phyloP scores from a whole-genome alignment of 2,888 invertebrate genomes.

The Dicranocentrus wangi region DNA sequence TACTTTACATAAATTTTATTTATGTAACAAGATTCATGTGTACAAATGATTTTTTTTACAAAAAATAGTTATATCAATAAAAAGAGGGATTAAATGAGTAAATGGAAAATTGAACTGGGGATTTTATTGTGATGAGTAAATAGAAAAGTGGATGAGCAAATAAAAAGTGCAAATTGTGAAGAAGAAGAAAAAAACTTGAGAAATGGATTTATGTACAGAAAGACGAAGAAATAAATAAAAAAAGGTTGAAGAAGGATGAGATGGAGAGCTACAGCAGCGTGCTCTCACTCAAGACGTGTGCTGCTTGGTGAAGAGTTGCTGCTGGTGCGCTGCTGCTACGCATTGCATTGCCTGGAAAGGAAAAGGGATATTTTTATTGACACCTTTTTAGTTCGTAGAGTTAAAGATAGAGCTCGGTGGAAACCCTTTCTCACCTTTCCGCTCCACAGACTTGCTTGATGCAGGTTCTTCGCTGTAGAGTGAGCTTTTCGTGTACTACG shows the following conservation, averaged over 20 bases:
- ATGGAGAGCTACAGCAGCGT: constrained; percentile 38
- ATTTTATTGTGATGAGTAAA: too few species aligned
- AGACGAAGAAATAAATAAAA: neutral
- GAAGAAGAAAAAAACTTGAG: too few species aligned
- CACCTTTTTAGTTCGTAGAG: constrained; percentile 64
- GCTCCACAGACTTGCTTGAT: constrained; percentile 30
- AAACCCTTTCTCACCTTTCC: constrained; percentile 66
- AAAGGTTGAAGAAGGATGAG: neutral
- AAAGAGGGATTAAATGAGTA: too few species aligned
- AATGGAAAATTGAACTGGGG: too few species aligned
- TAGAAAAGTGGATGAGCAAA: constrained; percentile 11
- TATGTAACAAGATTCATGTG: too few species aligned
- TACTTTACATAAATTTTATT: too few species aligned
- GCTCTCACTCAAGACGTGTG: constrained; percentile 41
- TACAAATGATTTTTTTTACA: too few species aligned
- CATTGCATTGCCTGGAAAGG: constrained; percentile 32
- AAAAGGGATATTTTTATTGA: constrained; percentile 57
- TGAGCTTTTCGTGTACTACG: too few species aligned
- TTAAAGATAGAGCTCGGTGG: constrained; percentile 67
- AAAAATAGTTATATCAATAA: too few species aligned
- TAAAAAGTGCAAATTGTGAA: constrained; percentile 24
- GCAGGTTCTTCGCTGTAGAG: too few species aligned
- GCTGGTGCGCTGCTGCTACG: constrained; percentile 11
- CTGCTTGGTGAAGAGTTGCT: constrained; percentile 19
- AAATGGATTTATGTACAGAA: too few species aligned